A percentile compares a stretch with the other conserved stretches of the same genome.
Evolutionary conservation across 2,888 invertebrate genomes (phyloP).

Genomic region (Lypha dubia): DNA sequence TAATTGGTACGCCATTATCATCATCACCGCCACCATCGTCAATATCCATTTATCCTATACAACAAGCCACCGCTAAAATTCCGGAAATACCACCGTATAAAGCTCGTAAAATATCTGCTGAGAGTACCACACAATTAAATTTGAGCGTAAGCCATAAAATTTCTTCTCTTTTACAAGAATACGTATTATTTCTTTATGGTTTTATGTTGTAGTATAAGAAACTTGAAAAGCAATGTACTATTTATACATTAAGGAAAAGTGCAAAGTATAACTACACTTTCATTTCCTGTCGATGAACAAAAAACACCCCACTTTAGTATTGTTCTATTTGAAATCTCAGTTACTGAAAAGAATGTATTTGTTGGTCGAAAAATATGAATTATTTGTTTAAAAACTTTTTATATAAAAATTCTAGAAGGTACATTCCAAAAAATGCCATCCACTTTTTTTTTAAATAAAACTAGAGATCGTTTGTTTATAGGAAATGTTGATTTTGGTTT

Average conservation of each 20-base stretch:
- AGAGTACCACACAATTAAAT: conserved; percentile 83
- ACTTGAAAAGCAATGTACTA: conserved; percentile 7
- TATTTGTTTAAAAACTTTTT: no score
- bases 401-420: no score
- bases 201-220: conserved; percentile 50
- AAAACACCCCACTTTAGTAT: conserved; percentile 3
- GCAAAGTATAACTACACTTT: conserved; percentile 16
- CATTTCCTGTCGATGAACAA: conserved; percentile 22
- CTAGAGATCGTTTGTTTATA: no score
- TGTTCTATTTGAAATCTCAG: conserved; percentile 1
- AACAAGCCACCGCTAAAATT: conserved; percentile 79
- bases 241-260: conserved; percentile 29
- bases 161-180: conserved; percentile 31
- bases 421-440: no score
- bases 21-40: conserved; percentile 65
- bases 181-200: conserved; percentile 18
- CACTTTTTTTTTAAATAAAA: no score
- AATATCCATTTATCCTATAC: conserved; percentile 48
- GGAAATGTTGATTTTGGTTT: no score
- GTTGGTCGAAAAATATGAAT: background rate
- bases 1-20: conserved; percentile 75
- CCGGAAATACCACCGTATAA: conserved; percentile 84
- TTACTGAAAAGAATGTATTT: conserved; percentile 55
- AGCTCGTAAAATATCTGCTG: conserved; percentile 85
- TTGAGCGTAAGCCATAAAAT: conserved; percentile 80